Conservation (phyloP, 2,113 vertebrate genomes). For the Ascaphus truei region DNA sequence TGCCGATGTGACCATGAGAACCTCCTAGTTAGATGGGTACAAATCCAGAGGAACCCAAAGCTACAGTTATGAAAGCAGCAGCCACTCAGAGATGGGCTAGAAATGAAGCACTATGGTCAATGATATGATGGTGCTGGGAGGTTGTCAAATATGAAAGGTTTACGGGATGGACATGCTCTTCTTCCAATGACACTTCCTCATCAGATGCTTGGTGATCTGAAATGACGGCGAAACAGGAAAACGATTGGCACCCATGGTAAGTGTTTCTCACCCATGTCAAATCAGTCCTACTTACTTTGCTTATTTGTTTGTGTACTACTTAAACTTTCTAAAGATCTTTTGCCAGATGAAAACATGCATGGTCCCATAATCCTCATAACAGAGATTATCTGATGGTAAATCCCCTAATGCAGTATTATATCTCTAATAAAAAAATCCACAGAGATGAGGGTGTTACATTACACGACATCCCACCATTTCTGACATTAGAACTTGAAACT, state of each 20-base stretch:
- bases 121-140: neutral
- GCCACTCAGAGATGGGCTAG: neutral
- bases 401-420: too few species aligned
- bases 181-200: neutral
- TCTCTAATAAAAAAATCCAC: too few species aligned
- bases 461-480: too few species aligned
- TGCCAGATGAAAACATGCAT: too few species aligned
- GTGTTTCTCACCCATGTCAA: too few species aligned
- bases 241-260: neutral
- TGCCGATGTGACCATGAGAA: constrained; percentile 55
- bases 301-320: too few species aligned
- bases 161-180: neutral
- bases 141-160: neutral
- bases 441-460: too few species aligned
- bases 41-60: constrained; percentile 11
- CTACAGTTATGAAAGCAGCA: neutral
- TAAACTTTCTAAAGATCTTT: too few species aligned
- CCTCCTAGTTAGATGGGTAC: neutral
- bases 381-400: too few species aligned
- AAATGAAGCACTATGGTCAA: neutral
- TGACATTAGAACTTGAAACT: too few species aligned
- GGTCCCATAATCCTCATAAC: too few species aligned
- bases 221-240: constrained; percentile 21
- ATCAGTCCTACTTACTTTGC: too few species aligned
- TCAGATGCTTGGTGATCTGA: constrained; percentile 23